phyloP scores from a whole-genome alignment of 2,113 vertebrate species.

The Urocitellus parryii region DNA sequence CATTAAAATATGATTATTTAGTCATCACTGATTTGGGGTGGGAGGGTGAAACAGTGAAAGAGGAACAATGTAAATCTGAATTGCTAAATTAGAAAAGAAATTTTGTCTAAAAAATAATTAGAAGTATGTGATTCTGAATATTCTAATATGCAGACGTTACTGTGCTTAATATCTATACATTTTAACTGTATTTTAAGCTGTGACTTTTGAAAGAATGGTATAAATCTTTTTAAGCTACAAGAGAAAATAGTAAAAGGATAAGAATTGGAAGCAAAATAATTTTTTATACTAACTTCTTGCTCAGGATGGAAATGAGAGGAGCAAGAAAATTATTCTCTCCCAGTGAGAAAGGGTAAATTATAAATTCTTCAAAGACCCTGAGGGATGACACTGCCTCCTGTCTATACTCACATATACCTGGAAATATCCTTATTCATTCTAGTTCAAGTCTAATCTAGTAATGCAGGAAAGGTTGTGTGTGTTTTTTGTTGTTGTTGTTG shows the following conservation, averaged over 20 bases:
- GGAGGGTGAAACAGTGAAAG: no score
- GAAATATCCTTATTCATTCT: background rate
- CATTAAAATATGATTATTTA: background rate
- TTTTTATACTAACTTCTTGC: slow-evolving; percentile 28
- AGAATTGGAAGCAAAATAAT: slow-evolving; percentile 34
- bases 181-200: slow-evolving; percentile 30
- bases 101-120: slow-evolving; percentile 26
- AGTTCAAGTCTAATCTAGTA: background rate
- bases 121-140: background rate
- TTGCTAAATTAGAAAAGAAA: slow-evolving; percentile 37
- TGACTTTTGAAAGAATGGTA: slow-evolving; percentile 1
- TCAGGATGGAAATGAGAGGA: slow-evolving; percentile 36
- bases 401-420: background rate
- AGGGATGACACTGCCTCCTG: background rate
- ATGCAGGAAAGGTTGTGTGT: background rate
- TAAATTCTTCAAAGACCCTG: background rate
- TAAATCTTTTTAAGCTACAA: background rate
- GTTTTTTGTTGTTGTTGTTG: no score
- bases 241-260: background rate
- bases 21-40: background rate
- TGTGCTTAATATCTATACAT: background rate
- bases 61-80: background rate
- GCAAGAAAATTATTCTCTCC: slow-evolving; percentile 23
- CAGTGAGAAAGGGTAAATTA: background rate
- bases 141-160: background rate